Evolutionary conservation across 2,888 invertebrate genomes (phyloP).

Genomic region (Eudemis profundana): DNA sequence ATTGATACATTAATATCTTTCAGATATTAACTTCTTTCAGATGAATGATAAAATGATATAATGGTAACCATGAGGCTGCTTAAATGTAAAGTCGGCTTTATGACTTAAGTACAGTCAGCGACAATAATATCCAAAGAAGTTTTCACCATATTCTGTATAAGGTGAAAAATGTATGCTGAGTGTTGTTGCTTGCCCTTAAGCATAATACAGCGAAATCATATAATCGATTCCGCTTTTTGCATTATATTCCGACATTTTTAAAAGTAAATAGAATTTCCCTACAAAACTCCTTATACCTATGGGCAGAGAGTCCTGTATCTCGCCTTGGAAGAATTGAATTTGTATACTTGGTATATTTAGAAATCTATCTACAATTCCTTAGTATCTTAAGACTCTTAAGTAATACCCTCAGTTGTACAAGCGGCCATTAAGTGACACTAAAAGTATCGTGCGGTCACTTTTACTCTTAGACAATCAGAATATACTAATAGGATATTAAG

Average conservation of each 20-base stretch:
- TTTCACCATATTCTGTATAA: too few species aligned
- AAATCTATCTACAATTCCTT: conserved; percentile 35
- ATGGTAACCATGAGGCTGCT: not conserved
- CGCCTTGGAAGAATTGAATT: conserved; percentile 52
- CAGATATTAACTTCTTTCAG: too few species aligned
- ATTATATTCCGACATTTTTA: too few species aligned
- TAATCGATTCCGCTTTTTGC: too few species aligned
- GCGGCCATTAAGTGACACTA: not conserved
- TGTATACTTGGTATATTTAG: conserved; percentile 38
- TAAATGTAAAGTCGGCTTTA: not conserved
- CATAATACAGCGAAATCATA: too few species aligned
- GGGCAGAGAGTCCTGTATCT: conserved; percentile 55
- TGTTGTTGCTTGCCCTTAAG: too few species aligned
- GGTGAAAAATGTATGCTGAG: too few species aligned
- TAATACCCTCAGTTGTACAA: not conserved
- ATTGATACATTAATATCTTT: too few species aligned
- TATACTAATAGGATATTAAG: not conserved
- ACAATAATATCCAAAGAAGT: too few species aligned
- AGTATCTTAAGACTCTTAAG: conserved; percentile 18
- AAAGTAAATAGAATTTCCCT: conserved; percentile 5
- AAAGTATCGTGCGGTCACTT: not conserved
- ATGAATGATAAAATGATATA: too few species aligned
- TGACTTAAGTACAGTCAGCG: too few species aligned
- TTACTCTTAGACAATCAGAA: not conserved
- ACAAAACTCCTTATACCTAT: conserved; percentile 35